These are phyloP conservation scores for Rhagoletis pomonella DNA, from an alignment of 1,140 invertebrate species.

Conservation along the genomic window DNA sequence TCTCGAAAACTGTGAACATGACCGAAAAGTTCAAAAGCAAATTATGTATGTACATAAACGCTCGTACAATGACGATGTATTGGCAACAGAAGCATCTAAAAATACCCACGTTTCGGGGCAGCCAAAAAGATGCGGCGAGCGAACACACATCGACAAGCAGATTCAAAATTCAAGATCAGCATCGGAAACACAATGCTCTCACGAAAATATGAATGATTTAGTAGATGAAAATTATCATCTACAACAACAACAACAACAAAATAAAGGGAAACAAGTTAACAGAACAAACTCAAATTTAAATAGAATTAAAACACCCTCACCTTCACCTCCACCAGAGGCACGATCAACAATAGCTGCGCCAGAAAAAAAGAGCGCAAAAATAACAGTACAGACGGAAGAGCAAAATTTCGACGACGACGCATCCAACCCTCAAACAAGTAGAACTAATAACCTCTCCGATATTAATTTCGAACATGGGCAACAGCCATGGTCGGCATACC, in stretches of 20 bases:
- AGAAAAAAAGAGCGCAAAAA: background rate
- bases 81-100: slow-evolving; percentile 54
- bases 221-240: too few relatives aligned
- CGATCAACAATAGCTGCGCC: background rate
- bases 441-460: slow-evolving; percentile 27
- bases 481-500: background rate
- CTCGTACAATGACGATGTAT: slow-evolving; percentile 51
- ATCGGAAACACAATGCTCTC: background rate
- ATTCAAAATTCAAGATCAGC: slow-evolving; percentile 41
- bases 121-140: slow-evolving; percentile 50
- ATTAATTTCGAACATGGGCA: slow-evolving; percentile 49
- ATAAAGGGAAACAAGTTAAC: background rate
- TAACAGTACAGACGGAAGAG: background rate
- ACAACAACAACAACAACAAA: slow-evolving; percentile 19
- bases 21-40: slow-evolving; percentile 53
- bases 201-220: slow-evolving; percentile 40
- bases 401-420: background rate
- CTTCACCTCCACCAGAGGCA: background rate
- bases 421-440: background rate
- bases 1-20: background rate
- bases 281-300: background rate
- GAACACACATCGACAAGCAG: background rate
- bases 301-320: background rate
- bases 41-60: background rate
- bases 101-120: slow-evolving; percentile 3